A percentile compares a stretch with the other conserved stretches of the same genome.
Evolutionary conservation across 2,797 vertebrate genomes (phyloP).

Genomic region (Tolypeutes matacus): DNA sequence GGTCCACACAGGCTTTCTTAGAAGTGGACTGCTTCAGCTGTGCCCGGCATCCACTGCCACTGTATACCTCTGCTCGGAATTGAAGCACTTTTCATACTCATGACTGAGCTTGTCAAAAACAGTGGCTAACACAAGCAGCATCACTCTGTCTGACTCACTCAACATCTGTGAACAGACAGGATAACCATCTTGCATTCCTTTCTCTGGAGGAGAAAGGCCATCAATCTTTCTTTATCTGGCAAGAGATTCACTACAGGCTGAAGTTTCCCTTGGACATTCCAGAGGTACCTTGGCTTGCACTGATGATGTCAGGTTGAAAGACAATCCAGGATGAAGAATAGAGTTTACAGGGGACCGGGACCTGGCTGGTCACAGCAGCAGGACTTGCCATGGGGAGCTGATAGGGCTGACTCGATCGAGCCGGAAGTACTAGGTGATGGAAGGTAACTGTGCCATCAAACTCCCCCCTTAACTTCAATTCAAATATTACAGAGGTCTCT

Average conservation of each 20-base stretch:
- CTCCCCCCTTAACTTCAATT: constrained; percentile 95
- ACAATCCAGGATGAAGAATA: too few relatives aligned
- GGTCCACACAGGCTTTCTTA: too few relatives aligned
- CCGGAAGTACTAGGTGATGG: constrained; percentile 96
- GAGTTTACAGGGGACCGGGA: too few relatives aligned
- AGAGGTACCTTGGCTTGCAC: constrained; percentile 91
- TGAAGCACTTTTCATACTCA: constrained; percentile 96
- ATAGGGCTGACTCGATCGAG: constrained; percentile 95
- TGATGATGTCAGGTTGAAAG: too few relatives aligned
- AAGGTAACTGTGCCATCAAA: constrained; percentile 92
- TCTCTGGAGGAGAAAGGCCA: constrained; percentile 89
- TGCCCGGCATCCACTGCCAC: constrained; percentile 79
- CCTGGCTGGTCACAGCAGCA: too few relatives aligned
- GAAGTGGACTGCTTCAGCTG: too few relatives aligned
- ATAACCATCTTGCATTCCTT: constrained; percentile 97
- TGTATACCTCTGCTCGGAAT: constrained; percentile 95
- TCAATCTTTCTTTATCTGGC: constrained; percentile 95
- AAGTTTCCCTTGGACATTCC: constrained; percentile 96
- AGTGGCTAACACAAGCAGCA: constrained; percentile 92
- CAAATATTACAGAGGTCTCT: constrained; percentile 98
- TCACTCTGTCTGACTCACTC: constrained; percentile 90
- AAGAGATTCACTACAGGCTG: constrained; percentile 94
- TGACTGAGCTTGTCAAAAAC: constrained; percentile 89
- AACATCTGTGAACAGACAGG: constrained; percentile 94
- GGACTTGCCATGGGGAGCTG: constrained; percentile 93